These are phyloP conservation scores for Eupithecia subumbrata DNA, from an alignment of 2,888 invertebrate genomes.

Conservation along the genomic window DNA sequence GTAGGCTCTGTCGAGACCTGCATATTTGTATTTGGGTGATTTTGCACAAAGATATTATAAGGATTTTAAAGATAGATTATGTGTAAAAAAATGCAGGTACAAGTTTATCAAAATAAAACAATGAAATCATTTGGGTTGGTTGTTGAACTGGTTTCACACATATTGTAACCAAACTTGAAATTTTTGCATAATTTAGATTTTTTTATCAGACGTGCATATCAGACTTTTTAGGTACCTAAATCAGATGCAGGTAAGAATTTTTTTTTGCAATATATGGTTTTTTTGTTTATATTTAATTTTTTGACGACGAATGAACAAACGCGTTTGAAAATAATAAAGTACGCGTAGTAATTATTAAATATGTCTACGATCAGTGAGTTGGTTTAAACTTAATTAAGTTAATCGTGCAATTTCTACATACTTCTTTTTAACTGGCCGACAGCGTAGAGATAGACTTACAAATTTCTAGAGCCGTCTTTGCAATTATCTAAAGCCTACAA, in stretches of 20 bases:
- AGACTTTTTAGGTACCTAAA: background rate
- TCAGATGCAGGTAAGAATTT: background rate
- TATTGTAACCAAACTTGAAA: background rate
- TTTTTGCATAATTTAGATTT: background rate
- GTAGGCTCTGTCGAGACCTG: no score
- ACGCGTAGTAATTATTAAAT: background rate
- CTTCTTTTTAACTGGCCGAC: background rate
- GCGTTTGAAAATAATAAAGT: background rate
- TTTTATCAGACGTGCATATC: background rate
- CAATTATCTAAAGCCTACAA: no score
- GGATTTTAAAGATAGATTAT: background rate
- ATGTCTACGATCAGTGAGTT: background rate
- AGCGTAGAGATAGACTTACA: background rate
- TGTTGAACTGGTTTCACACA: background rate
- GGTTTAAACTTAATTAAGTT: background rate
- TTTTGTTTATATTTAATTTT: background rate
- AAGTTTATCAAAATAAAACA: background rate
- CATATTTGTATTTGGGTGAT: no score
- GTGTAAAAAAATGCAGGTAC: background rate
- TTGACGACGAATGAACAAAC: background rate
- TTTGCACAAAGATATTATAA: no score
- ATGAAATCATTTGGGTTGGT: background rate
- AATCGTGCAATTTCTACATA: constrained; percentile 5
- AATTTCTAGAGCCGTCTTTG: background rate
- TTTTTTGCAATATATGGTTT: background rate